Evolutionary conservation across 2,888 invertebrate genomes (phyloP).

Genomic region (Alloplasta piceator): DNA sequence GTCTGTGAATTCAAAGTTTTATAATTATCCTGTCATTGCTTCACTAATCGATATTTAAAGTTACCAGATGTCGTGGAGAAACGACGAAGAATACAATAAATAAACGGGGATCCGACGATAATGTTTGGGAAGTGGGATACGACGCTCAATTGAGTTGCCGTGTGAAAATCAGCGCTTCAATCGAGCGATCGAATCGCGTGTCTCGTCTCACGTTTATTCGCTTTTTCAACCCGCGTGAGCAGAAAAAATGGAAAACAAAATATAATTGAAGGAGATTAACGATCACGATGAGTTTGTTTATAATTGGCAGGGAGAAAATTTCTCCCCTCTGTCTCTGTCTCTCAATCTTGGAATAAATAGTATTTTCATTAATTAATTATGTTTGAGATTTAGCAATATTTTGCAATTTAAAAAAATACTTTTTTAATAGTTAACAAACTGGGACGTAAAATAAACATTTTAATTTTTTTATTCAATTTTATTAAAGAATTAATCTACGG

Average conservation of each 20-base stretch:
- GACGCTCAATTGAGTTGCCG: slow-evolving; percentile 42
- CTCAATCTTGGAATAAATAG: too few species aligned
- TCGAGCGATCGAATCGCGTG: too few species aligned
- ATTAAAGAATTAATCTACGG: too few species aligned
- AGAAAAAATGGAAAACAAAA: slow-evolving; percentile 35
- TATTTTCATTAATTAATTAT: too few species aligned
- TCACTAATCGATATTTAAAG: not conserved
- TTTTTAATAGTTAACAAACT: too few species aligned
- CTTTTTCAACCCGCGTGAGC: too few species aligned
- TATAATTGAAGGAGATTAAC: slow-evolving; percentile 45
- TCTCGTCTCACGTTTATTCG: too few species aligned
- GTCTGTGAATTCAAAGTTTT: too few species aligned
- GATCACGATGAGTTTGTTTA: slow-evolving; percentile 45
- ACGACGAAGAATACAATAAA: slow-evolving; percentile 17
- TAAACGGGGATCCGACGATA: slow-evolving; percentile 41
- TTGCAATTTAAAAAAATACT: too few species aligned
- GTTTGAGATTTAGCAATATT: too few species aligned
- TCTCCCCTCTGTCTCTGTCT: slow-evolving; percentile 20
- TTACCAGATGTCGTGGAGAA: not conserved
- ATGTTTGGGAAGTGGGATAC: slow-evolving; percentile 65
- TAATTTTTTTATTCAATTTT: too few species aligned
- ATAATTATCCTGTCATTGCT: slow-evolving; percentile 2
- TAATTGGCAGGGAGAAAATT: slow-evolving; percentile 41
- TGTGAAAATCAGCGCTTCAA: slow-evolving; percentile 24
- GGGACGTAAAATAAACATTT: too few species aligned